phyloP scores from a whole-genome alignment of 2,113 vertebrate species.

The Ptychochromis oligacanthus region DNA sequence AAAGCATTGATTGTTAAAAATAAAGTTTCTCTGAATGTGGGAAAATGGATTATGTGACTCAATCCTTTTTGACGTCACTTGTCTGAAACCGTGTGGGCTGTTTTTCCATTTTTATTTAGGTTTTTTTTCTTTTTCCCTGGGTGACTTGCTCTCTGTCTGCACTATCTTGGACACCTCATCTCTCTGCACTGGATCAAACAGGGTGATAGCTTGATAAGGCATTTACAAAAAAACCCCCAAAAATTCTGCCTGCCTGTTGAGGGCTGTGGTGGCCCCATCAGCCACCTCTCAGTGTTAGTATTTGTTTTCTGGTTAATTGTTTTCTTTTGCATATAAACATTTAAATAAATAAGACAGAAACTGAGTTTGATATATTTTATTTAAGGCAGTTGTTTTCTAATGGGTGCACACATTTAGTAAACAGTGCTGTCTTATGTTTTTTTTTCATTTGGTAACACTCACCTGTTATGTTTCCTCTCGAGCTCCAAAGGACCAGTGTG shows the following conservation, averaged over 20 bases:
- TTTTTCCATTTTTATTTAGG: neutral
- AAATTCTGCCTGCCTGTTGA: neutral
- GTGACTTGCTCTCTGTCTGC: neutral
- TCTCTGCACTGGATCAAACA: neutral
- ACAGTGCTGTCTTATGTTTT: no score
- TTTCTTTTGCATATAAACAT: no score
- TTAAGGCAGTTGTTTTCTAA: no score
- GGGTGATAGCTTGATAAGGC: neutral
- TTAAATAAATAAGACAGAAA: no score
- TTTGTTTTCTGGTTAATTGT: no score
- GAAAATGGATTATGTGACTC: slow-evolving; percentile 5
- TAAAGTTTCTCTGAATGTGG: neutral
- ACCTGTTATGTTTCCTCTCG: no score
- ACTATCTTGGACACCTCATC: neutral
- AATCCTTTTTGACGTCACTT: neutral
- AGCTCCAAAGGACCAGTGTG: no score
- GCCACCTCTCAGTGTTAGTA: no score
- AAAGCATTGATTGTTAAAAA: slow-evolving; percentile 6
- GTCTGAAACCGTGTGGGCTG: slow-evolving; percentile 6
- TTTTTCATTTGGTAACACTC: no score
- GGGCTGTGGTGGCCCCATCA: no score
- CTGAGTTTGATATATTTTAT: no score
- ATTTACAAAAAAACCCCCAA: neutral
- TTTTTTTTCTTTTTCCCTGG: neutral
- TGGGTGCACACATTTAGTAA: no score